Evolutionary conservation across 2,113 vertebrate species (phyloP).

Genomic region (Phalacrocorax pelagicus): DNA sequence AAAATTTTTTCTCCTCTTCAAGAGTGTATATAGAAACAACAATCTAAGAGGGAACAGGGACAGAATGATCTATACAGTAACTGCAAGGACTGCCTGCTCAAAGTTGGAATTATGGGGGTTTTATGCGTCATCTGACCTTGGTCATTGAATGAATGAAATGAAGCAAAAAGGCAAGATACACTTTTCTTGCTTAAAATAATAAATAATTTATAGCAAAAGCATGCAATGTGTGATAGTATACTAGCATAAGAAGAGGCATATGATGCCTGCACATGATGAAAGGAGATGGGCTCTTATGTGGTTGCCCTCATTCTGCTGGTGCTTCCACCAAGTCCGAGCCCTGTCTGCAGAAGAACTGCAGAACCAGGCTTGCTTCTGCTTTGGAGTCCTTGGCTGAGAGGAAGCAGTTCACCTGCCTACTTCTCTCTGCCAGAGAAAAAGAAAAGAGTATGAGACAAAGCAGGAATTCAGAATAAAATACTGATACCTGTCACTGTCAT

Average conservation of each 20-base stretch:
- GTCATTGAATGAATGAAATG: not conserved
- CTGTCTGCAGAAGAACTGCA: not conserved
- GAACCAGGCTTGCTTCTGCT: not conserved
- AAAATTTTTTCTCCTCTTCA: not conserved
- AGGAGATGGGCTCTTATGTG: not conserved
- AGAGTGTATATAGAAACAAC: not conserved
- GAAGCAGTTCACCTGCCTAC: not conserved
- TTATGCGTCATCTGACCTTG: not conserved
- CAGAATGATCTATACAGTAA: not conserved
- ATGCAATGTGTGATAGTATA: not conserved
- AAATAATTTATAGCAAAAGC: not conserved
- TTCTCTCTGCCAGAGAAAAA: not conserved
- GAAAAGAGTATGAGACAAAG: not conserved
- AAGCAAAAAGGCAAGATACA: not conserved
- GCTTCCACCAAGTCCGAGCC: not conserved
- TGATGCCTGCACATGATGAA: not conserved
- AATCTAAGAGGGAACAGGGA: not conserved
- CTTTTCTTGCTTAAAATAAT: not conserved
- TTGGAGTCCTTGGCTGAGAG: not conserved
- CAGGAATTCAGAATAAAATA: not conserved
- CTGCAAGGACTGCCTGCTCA: not conserved
- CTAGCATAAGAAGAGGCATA: not conserved
- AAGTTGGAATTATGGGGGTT: not conserved
- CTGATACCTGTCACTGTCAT: not conserved
- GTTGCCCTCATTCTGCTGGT: not conserved